Evolutionary conservation across 2,113 vertebrate genomes (phyloP).

Genomic region (Conger conger): DNA sequence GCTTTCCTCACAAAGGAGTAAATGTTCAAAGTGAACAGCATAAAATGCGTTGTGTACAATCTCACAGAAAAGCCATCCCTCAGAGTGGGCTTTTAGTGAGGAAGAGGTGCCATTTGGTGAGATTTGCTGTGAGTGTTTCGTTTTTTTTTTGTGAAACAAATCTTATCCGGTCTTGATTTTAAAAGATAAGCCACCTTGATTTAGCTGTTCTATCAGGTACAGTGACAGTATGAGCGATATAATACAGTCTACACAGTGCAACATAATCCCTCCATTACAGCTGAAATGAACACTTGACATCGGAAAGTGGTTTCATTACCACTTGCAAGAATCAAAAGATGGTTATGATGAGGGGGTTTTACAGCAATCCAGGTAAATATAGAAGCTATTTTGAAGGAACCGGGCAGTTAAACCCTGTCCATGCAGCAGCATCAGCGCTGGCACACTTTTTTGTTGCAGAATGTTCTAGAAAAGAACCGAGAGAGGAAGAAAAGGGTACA

Average conservation of each 20-base stretch:
- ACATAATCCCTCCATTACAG: not conserved
- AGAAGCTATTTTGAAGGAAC: not conserved
- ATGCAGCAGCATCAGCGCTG: not conserved
- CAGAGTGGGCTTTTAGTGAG: not conserved
- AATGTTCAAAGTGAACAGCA: not conserved
- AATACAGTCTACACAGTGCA: not conserved
- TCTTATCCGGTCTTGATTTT: not conserved
- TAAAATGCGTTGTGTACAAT: not conserved
- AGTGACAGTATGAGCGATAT: not conserved
- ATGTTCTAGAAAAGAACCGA: not conserved
- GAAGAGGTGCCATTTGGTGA: not conserved
- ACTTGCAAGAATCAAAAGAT: not conserved
- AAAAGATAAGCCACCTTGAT: slow-evolving; percentile 1
- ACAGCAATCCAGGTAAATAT: slow-evolving; percentile 12
- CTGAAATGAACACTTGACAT: not conserved
- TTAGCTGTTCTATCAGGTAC: not conserved
- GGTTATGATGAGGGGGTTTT: slow-evolving; percentile 7
- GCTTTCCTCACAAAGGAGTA: not conserved
- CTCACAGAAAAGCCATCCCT: not conserved
- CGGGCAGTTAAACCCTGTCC: slow-evolving; percentile 18
- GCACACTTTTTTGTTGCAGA: not conserved
- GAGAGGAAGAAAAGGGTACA: not conserved
- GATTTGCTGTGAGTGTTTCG: not conserved
- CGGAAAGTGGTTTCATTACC: not conserved
- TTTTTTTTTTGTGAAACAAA: slow-evolving; percentile 7